These are phyloP conservation scores for Ailurus styani DNA, from an alignment of 2,113 vertebrate genomes.

Conservation along the genomic window DNA sequence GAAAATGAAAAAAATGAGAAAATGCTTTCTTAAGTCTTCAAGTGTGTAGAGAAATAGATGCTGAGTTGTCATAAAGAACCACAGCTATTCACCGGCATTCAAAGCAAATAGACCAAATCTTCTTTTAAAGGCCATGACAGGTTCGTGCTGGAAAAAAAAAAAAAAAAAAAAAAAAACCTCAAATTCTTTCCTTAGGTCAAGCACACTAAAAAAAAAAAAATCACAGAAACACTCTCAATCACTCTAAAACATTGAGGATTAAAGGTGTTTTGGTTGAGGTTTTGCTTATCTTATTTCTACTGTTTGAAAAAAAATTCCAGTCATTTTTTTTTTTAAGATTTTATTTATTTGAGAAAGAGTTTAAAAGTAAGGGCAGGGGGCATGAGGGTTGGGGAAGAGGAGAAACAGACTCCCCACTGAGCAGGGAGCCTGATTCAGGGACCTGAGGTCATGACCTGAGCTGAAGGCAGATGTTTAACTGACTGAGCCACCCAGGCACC, in stretches of 20 bases:
- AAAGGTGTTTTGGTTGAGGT: background rate
- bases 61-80: background rate
- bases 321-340: background rate
- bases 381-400: no score
- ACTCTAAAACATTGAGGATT: background rate
- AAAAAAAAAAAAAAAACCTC: background rate
- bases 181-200: background rate
- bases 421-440: no score
- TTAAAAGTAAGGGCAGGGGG: no score
- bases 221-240: background rate
- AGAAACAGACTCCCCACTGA: no score
- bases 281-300: background rate
- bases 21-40: background rate
- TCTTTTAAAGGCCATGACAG: background rate
- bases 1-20: background rate
- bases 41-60: background rate
- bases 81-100: background rate
- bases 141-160: background rate
- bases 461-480: no score
- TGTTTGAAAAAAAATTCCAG: background rate
- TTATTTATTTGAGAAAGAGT: no score
- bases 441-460: no score
- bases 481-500: no score
- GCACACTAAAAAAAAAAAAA: background rate
- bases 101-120: background rate